Conservation (phyloP, 64 coral and sea anemone genomes). For the Trachythela sp. region DNA sequence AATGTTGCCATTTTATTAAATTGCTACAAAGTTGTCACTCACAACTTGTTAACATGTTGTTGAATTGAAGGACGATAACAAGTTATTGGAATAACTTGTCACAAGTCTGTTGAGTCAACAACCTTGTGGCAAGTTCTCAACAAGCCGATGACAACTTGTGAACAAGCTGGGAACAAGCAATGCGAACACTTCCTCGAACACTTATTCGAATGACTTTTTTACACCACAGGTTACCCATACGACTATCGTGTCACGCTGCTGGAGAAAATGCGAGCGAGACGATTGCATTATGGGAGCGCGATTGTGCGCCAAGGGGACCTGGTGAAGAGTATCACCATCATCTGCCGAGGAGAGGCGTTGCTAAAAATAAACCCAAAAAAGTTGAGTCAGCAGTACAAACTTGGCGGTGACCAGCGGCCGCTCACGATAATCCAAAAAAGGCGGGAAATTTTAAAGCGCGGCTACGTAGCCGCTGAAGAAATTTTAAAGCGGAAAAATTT, state of each 20-base stretch:
- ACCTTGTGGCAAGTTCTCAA: no score
- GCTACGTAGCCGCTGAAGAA: background rate
- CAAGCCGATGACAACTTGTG: no score
- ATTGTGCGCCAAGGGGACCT: background rate
- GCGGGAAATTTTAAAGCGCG: background rate
- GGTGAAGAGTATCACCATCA: background rate
- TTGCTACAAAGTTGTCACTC: no score
- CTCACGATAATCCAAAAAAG: conserved; percentile 5
- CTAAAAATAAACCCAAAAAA: conserved; percentile 3
- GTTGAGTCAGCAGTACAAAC: background rate
- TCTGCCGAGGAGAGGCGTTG: background rate
- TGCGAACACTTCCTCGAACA: no score
- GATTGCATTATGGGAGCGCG: background rate
- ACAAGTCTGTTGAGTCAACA: no score
- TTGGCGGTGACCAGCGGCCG: background rate
- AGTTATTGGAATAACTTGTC: no score
- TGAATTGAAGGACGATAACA: no score
- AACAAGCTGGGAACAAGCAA: no score
- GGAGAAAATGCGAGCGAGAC: background rate
- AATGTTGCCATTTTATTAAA: no score
- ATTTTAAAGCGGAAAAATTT: background rate
- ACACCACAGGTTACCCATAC: conserved; percentile 7
- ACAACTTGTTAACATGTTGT: no score
- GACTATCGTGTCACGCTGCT: background rate
- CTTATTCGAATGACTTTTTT: background rate